Evolutionary conservation across 2,888 invertebrate genomes (phyloP).

Genomic region (Euclidia mi): DNA sequence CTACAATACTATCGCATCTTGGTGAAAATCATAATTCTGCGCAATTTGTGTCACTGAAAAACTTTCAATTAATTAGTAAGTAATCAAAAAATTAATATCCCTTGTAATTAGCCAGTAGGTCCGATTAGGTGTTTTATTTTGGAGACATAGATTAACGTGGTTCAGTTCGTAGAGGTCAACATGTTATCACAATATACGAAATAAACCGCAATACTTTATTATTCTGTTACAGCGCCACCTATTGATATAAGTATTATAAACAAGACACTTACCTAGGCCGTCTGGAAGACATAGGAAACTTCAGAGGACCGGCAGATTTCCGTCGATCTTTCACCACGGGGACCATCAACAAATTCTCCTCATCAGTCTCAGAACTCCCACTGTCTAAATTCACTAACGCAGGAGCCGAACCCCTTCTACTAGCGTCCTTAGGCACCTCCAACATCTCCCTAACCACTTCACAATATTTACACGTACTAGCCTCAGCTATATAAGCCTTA

Average conservation of each 20-base stretch:
- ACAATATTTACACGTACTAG: slow-evolving; percentile 84
- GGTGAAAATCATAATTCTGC: too few relatives aligned
- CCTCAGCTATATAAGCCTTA: slow-evolving; percentile 83
- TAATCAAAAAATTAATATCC: too few relatives aligned
- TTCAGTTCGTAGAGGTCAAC: too few relatives aligned
- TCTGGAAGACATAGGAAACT: slow-evolving; percentile 79
- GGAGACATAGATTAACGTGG: too few relatives aligned
- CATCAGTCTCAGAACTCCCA: slow-evolving; percentile 82
- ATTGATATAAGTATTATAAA: not conserved
- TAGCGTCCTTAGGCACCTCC: slow-evolving; percentile 76
- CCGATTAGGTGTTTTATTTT: too few relatives aligned
- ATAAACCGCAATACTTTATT: too few relatives aligned
- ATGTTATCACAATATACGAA: too few relatives aligned
- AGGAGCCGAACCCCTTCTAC: slow-evolving; percentile 89
- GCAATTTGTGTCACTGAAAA: too few relatives aligned
- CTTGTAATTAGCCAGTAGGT: too few relatives aligned
- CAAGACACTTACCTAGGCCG: slow-evolving; percentile 77
- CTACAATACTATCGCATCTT: too few relatives aligned
- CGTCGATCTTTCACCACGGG: slow-evolving; percentile 84
- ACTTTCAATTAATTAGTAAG: too few relatives aligned
- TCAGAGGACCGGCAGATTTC: slow-evolving; percentile 88
- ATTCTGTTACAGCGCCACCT: too few relatives aligned
- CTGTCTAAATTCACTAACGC: slow-evolving; percentile 86
- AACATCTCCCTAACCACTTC: slow-evolving; percentile 86
- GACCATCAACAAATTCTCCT: slow-evolving; percentile 83